Evolutionary conservation across 2,888 invertebrate species (phyloP).

Genomic region (Xylophagus ater): DNA sequence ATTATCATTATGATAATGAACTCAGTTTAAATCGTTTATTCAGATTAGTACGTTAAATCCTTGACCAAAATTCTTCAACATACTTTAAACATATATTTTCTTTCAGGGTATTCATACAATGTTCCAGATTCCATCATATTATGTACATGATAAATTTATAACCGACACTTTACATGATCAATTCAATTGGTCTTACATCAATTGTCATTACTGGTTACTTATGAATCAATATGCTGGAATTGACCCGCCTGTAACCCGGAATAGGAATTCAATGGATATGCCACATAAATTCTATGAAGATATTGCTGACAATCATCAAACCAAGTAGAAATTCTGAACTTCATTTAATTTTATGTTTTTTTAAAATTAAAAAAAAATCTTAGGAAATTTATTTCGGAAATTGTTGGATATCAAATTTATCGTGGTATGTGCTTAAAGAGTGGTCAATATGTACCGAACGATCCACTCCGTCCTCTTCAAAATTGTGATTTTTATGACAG

Average conservation of each 20-base stretch:
- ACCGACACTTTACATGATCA: slow-evolving; percentile 55
- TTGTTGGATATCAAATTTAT: slow-evolving; percentile 67
- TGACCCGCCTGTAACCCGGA: slow-evolving; percentile 49
- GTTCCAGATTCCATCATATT: slow-evolving; percentile 55
- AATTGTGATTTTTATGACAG: slow-evolving; percentile 77
- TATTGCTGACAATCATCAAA: slow-evolving; percentile 53
- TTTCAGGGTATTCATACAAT: slow-evolving; percentile 54
- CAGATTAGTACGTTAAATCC: slow-evolving; percentile 18
- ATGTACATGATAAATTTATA: slow-evolving; percentile 56
- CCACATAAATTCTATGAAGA: slow-evolving; percentile 59
- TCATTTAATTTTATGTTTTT: neutral
- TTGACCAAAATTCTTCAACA: neutral
- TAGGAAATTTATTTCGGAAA: slow-evolving; percentile 57
- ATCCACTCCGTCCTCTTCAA: slow-evolving; percentile 57
- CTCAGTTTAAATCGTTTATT: slow-evolving; percentile 24
- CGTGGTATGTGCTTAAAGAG: slow-evolving; percentile 62
- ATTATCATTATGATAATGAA: slow-evolving; percentile 22
- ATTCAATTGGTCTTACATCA: too few species aligned
- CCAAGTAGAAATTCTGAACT: slow-evolving; percentile 7
- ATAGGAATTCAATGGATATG: slow-evolving; percentile 53
- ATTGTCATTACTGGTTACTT: slow-evolving; percentile 54
- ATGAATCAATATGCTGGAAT: slow-evolving; percentile 50
- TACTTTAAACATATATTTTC: neutral
- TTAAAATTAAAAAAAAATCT: neutral
- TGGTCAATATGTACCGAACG: slow-evolving; percentile 62